Evolutionary conservation across 2,113 vertebrate genomes (phyloP).

Genomic region (Ovis aries): DNA sequence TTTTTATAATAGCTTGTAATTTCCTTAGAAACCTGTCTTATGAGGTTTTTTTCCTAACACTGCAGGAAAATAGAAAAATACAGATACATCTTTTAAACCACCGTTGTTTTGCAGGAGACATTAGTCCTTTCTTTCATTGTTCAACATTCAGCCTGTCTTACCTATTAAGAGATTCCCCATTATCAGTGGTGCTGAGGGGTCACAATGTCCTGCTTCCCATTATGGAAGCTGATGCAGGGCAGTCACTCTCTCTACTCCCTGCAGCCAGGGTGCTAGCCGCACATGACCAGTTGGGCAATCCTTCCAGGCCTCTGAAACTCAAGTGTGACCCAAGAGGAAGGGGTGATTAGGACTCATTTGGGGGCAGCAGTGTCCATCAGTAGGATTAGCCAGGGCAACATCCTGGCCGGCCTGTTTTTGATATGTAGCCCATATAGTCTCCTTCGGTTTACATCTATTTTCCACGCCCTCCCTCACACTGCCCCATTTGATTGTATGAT

Average conservation of each 20-base stretch:
- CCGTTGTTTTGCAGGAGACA: not conserved
- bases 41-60: not conserved
- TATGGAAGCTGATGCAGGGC: not conserved
- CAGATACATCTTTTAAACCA: not conserved
- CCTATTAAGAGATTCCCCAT: not conserved
- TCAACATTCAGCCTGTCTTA: not conserved
- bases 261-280: not conserved
- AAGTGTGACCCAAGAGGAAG: not conserved
- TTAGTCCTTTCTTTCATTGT: not conserved
- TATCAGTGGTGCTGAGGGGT: not conserved
- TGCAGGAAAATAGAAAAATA: not conserved
- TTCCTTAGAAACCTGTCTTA: conserved; percentile 15
- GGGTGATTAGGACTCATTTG: not conserved
- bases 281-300: not conserved
- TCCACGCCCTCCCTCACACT: not conserved
- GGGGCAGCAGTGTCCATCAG: not conserved
- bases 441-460: not conserved
- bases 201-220: not conserved
- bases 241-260: not conserved
- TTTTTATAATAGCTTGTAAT: not conserved
- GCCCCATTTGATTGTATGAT: not conserved
- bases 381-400: not conserved
- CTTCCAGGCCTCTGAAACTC: not conserved
- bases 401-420: not conserved
- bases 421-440: not conserved